Conservation (phyloP, 2,888 invertebrate species). For the Ophion obscuratus region DNA sequence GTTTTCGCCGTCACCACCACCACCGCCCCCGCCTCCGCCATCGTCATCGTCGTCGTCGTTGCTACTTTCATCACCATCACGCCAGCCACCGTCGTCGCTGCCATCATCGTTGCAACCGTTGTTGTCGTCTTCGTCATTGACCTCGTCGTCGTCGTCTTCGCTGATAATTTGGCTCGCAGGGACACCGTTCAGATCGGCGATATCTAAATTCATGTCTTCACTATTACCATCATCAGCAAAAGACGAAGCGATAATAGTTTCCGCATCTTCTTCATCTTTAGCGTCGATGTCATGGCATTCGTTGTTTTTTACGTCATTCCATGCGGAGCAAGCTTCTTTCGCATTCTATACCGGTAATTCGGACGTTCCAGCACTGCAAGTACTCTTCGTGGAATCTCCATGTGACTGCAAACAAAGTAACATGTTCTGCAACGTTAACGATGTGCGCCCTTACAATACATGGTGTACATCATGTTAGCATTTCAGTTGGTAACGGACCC, state of each 20-base stretch:
- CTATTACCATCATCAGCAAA: conserved; percentile 35
- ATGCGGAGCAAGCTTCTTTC: conserved; percentile 27
- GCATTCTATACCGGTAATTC: conserved; percentile 41
- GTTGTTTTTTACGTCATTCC: conserved; percentile 37
- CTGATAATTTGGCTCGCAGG: conserved; percentile 38
- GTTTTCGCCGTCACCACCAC: conserved; percentile 21
- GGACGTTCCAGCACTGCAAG: conserved; percentile 43
- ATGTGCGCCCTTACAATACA: too few species aligned
- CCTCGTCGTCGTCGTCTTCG: conserved; percentile 19
- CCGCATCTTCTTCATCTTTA: conserved; percentile 25
- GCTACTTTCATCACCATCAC: conserved; percentile 19
- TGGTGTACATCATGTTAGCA: too few species aligned
- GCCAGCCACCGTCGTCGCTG: conserved; percentile 14
- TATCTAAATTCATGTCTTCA: too few species aligned
- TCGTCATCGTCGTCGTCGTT: conserved; percentile 22
- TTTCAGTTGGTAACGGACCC: too few species aligned
- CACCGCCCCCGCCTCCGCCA: conserved; percentile 6
- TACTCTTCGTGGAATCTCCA: conserved; percentile 33
- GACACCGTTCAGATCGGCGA: conserved; percentile 38
- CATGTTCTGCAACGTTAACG: conserved; percentile 22
- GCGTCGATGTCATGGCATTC: conserved; percentile 36
- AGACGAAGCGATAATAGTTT: conserved; percentile 34
- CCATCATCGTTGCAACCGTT: conserved; percentile 16
- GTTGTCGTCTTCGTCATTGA: neutral
- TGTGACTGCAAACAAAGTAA: too few species aligned